Evolutionary conservation across 2,888 invertebrate genomes (phyloP).

Genomic region (Nezara viridula): DNA sequence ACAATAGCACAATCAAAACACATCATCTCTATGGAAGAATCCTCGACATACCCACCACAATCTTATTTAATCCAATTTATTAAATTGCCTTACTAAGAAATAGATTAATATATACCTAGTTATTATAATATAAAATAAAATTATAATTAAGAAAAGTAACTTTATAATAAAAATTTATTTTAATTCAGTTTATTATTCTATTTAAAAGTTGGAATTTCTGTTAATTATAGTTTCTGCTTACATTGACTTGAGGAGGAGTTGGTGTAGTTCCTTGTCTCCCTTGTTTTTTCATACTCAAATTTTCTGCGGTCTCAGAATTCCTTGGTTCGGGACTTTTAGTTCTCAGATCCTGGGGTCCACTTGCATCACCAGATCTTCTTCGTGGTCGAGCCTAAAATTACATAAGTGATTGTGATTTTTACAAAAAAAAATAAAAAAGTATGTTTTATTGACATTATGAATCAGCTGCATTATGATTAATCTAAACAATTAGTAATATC

Average conservation of each 20-base stretch:
- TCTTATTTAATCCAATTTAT: not conserved
- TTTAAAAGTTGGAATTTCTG: not conserved
- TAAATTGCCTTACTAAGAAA: not conserved
- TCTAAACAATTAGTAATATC: no score
- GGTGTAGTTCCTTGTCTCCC: conserved; percentile 65
- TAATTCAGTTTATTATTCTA: not conserved
- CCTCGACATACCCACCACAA: not conserved
- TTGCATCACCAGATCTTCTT: conserved; percentile 83
- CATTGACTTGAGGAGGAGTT: conserved; percentile 65
- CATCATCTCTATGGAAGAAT: no score
- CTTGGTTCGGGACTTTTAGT: conserved; percentile 67
- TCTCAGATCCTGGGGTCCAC: conserved; percentile 74
- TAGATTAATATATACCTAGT: no score
- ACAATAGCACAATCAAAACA: no score
- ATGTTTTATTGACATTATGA: no score
- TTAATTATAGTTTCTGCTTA: conserved; percentile 59
- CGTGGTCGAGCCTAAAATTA: conserved; percentile 80
- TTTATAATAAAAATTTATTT: no score
- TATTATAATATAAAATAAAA: no score
- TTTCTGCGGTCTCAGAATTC: conserved; percentile 69
- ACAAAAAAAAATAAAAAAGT: not conserved
- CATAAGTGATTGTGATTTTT: not conserved
- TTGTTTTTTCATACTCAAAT: conserved; percentile 75
- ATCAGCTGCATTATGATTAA: no score
- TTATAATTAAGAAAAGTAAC: no score